These are phyloP conservation scores for Anser cygnoides DNA, from an alignment of 2,113 vertebrate genomes.

Conservation along the genomic window DNA sequence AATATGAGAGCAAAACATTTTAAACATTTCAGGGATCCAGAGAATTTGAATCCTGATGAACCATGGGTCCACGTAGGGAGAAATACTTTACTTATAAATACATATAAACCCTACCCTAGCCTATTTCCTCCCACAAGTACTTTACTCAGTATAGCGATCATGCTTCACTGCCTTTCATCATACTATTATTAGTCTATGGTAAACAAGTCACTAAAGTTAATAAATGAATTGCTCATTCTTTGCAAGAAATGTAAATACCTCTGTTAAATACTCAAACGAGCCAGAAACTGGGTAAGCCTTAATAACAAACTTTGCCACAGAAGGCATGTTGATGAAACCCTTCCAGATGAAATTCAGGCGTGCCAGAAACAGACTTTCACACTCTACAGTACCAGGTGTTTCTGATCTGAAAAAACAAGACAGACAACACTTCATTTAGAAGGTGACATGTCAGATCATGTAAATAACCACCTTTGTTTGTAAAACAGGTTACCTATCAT, in stretches of 20 bases:
- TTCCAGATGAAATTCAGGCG: conserved; percentile 91
- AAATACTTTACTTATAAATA: not conserved
- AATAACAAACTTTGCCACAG: conserved; percentile 94
- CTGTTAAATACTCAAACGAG: conserved; percentile 88
- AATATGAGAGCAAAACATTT: not conserved
- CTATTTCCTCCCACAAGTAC: not conserved
- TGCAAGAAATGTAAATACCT: conserved; percentile 77
- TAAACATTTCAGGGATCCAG: not conserved
- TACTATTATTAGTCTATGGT: not conserved
- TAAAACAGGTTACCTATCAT: not conserved
- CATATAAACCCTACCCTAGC: not conserved
- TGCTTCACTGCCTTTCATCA: not conserved
- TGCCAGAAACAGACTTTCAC: conserved; percentile 89
- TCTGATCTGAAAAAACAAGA: conserved; percentile 68
- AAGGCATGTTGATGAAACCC: conserved; percentile 95
- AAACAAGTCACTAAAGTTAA: not conserved
- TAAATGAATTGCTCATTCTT: not conserved
- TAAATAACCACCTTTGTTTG: not conserved
- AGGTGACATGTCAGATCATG: not conserved
- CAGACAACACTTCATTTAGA: not conserved
- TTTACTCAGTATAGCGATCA: not conserved
- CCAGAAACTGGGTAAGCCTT: conserved; percentile 96
- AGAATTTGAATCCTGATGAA: not conserved
- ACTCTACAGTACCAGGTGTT: conserved; percentile 84
- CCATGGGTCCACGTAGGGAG: not conserved